Conservation (phyloP, 2,113 vertebrate species). For the Dinomys branickii region DNA sequence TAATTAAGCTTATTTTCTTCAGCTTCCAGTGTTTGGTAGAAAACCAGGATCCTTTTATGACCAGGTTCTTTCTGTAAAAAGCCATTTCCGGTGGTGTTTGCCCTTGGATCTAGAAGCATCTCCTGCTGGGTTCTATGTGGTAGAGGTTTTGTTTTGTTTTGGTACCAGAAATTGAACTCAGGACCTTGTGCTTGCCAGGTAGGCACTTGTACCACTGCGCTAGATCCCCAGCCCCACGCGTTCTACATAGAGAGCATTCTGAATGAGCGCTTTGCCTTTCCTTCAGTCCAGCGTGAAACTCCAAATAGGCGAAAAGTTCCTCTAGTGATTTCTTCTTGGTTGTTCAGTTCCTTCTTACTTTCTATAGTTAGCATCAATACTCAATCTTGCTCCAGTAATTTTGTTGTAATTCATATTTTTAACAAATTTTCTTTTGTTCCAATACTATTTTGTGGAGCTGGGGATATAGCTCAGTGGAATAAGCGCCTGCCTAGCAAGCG, state of each 20-base stretch:
- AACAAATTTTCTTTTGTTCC: neutral
- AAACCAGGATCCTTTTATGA: neutral
- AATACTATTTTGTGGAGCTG: neutral
- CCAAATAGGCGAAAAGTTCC: neutral
- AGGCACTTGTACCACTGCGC: too few relatives aligned
- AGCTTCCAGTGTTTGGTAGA: neutral
- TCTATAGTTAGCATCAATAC: neutral
- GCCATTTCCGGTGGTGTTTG: neutral
- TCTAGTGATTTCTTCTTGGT: neutral
- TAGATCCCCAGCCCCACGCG: too few relatives aligned
- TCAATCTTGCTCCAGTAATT: neutral
- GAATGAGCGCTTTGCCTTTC: neutral
- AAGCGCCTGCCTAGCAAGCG: too few relatives aligned
- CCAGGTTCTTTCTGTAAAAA: neutral
- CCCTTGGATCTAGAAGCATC: neutral
- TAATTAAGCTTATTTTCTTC: neutral
- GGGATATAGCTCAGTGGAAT: too few relatives aligned
- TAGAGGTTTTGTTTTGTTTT: too few relatives aligned
- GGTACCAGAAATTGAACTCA: too few relatives aligned
- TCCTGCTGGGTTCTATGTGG: neutral
- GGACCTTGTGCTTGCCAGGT: too few relatives aligned
- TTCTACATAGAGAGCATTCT: neutral
- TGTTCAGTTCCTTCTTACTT: neutral
- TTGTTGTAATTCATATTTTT: conserved; percentile 16
- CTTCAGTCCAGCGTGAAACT: neutral